These are phyloP conservation scores for Cuculus canorus DNA, from an alignment of 2,797 vertebrate genomes.

Conservation along the genomic window DNA sequence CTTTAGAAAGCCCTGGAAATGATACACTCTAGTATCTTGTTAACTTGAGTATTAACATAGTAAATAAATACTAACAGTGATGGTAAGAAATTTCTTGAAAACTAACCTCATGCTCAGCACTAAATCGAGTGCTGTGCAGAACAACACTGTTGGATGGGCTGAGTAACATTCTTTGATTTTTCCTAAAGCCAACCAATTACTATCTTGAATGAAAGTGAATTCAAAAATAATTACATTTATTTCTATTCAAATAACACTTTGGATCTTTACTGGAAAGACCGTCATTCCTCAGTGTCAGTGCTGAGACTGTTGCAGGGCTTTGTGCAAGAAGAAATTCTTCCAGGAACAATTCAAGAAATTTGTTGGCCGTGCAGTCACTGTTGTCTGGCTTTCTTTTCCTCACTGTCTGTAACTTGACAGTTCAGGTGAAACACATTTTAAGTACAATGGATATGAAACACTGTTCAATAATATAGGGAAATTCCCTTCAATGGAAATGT, in stretches of 20 bases:
- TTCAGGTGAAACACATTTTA: neutral
- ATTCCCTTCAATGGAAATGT: neutral
- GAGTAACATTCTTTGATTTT: neutral
- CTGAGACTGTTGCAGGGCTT: neutral
- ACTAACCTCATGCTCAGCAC: neutral
- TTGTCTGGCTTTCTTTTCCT: neutral
- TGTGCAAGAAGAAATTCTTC: neutral
- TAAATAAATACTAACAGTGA: neutral
- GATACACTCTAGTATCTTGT: neutral
- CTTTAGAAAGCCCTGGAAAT: neutral
- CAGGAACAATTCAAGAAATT: neutral
- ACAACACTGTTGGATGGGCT: neutral
- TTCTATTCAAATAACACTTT: neutral
- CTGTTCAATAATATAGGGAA: neutral
- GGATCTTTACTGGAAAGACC: neutral
- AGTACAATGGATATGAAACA: neutral
- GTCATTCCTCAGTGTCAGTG: neutral
- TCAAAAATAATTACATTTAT: constrained; percentile 1
- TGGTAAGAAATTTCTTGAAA: neutral
- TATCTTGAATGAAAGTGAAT: neutral
- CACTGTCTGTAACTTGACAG: neutral
- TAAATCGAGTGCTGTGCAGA: neutral
- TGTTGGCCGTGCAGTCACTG: rapidly evolving
- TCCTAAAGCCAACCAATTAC: neutral
- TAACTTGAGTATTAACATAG: neutral